Evolutionary conservation across 2,888 invertebrate genomes (phyloP), one percentile per base, ranked within the genome.

Genomic region (Minunthozetes semirufus): DNA sequence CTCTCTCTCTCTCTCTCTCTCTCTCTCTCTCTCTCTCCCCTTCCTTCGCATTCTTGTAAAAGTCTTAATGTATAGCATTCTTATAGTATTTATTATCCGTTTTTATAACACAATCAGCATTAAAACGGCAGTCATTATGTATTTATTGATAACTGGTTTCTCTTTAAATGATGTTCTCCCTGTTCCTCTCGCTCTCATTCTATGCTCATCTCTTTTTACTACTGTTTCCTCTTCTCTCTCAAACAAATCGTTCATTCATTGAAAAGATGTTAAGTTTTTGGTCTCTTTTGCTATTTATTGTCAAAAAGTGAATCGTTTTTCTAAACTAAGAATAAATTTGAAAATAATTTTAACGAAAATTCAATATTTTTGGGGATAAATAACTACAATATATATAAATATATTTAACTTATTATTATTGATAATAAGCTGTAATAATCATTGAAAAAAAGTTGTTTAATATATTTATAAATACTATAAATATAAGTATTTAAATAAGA

Each of bases 101-200:
- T 63, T 63, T 38, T 38, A 38, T 38, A 63, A 33, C 59, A 59
- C 59, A 59, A 59, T 59, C 59, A 63, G 33, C 63, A 63, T 63
- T 63, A 63, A 63, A 63, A 63, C 27, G 33, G 19, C 63, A 56
- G 63, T 63, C 29, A 63, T 63, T 63, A 63, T 63, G 63, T 63
- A 63, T 63, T 19, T 63, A 63, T 63, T 63, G 29, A 42, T 42
- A 42, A 42, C 42, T 42, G 42, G 1, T 42, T 42, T 42, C 42
- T 42, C 8, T 50, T 4, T 42, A 42, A 42, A 42, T 42, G 9
- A 9, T 1, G 42, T 42, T 42, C 11, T 42, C 8, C 42, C 42
- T 42, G 42, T 42, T 13, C 42, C 11, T 42, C 13, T 6, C 42
- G 5, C 42, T 22, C 33, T 63, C 19, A 2, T 33, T 17, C 33